These are phyloP conservation scores for Labroides dimidiatus DNA, from an alignment of 2,797 vertebrate genomes.

Conservation along the genomic window DNA sequence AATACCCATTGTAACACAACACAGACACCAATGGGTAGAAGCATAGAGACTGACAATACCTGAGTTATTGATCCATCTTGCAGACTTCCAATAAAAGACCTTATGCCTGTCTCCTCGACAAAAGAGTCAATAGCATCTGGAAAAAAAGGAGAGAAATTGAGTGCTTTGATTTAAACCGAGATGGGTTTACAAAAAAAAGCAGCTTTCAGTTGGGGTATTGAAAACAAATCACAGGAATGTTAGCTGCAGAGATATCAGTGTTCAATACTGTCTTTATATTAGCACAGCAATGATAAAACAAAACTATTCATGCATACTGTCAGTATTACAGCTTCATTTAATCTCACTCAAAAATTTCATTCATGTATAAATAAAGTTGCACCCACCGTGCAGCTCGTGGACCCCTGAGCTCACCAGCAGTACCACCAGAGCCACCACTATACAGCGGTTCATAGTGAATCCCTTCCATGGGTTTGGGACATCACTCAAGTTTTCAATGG, in stretches of 20 bases:
- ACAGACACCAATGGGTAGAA: too few relatives aligned
- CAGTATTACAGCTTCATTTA: background rate
- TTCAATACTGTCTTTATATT: background rate
- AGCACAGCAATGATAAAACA: background rate
- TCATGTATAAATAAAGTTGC: background rate
- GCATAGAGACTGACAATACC: slow-evolving; percentile 56
- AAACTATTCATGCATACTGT: background rate
- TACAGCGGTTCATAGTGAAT: slow-evolving; percentile 91
- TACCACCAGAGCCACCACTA: slow-evolving; percentile 86
- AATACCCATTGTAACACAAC: too few relatives aligned
- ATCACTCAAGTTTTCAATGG: slow-evolving; percentile 76
- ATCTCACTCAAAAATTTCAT: background rate
- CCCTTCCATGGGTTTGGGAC: slow-evolving; percentile 91
- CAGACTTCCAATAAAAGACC: slow-evolving; percentile 63
- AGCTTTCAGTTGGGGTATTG: background rate
- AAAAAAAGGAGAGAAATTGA: slow-evolving; percentile 5
- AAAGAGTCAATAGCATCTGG: slow-evolving; percentile 78
- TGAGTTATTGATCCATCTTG: slow-evolving; percentile 66
- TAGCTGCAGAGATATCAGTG: background rate
- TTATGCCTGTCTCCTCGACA: slow-evolving; percentile 67
- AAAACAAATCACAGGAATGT: background rate
- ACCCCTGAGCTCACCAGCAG: slow-evolving; percentile 90
- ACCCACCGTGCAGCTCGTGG: slow-evolving; percentile 90
- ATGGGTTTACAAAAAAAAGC: background rate
- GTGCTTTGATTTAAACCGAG: too few relatives aligned